Evolutionary conservation across 2,797 vertebrate genomes (phyloP), one percentile per base, ranked within the genome.

Genomic region (Morus bassanus): DNA sequence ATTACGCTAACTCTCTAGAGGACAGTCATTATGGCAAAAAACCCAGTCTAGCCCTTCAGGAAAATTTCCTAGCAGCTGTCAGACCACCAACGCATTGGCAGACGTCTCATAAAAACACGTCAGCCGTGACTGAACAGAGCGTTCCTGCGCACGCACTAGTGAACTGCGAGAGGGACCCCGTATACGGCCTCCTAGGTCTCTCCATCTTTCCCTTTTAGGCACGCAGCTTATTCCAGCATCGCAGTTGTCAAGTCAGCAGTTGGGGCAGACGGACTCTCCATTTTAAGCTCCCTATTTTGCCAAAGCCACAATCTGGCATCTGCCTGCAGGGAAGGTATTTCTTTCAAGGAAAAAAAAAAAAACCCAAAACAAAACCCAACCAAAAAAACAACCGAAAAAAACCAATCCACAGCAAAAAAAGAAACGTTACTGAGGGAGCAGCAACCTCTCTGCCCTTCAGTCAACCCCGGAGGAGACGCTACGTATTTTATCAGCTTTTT

Each of bases 111-210:
- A 41, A 12, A 39, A 7, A 5, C 74, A 67, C 4, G 4, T 51
- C 75, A 59, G 83, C 56, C 0, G 0, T 2, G 31, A n/a, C 0
- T 5, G 54, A 56, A 6, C 57, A 37, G 50, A 82, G 77, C 70
- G 6, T 12, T 0, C 1, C 59, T 48, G 54, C 6, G 35, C 57
- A 13, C 0, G 4, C 57, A 7, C 2, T 0, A 1, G 13, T 0
- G 37, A 75, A 10, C 41, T 3, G 41, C 0, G 2, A 35, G 48
- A 2, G 3, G 28, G 31, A n/a, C 18, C 0, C 0, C 9, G 27
- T 10, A 6, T 1, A 1, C 4, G 2, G 61, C 65, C 63, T 59
- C 69, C 75, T 2, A 5, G 17, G 27, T 39, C 72, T 23, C 6
- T 7, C 78, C 30, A 7, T 13, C 88, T 31, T 54, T 28, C 69